Evolutionary conservation across 2,888 invertebrate species (phyloP).

Genomic region (Pollenia amentaria): DNA sequence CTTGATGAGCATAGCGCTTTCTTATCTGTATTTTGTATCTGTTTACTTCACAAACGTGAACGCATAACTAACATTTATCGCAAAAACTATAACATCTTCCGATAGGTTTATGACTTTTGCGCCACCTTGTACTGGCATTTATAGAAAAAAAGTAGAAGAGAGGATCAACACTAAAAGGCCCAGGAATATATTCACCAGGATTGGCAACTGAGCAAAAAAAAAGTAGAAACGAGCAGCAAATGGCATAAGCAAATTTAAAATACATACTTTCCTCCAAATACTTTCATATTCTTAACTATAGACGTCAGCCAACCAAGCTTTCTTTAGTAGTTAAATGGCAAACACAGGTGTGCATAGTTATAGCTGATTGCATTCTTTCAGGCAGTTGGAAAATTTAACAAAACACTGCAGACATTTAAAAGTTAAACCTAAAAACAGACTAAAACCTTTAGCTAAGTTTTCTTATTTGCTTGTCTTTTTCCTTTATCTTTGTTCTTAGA

Average conservation of each 20-base stretch:
- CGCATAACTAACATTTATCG: too few relatives aligned
- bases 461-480: conserved; percentile 60
- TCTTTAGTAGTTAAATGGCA: conserved; percentile 58
- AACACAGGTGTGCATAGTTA: conserved; percentile 72
- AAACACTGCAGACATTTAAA: conserved; percentile 68
- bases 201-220: conserved; percentile 26
- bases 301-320: conserved; percentile 26
- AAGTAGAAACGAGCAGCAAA: conserved; percentile 16
- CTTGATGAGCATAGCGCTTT: too few relatives aligned
- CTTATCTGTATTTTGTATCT: too few relatives aligned
- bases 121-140: background rate
- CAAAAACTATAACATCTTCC: too few relatives aligned
- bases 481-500: conserved; percentile 31
- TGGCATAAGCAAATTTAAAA: conserved; percentile 63
- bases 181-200: conserved; percentile 6
- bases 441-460: conserved; percentile 69
- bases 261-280: conserved; percentile 26
- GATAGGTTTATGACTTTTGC: too few relatives aligned
- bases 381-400: conserved; percentile 70
- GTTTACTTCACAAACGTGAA: too few relatives aligned
- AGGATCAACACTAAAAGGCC: background rate
- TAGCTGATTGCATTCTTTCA: conserved; percentile 74
- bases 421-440: conserved; percentile 46
- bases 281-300: background rate
- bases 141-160: background rate